These are phyloP conservation scores for Leucophenga montana DNA, from an alignment of 2,888 invertebrate genomes.

Conservation along the genomic window DNA sequence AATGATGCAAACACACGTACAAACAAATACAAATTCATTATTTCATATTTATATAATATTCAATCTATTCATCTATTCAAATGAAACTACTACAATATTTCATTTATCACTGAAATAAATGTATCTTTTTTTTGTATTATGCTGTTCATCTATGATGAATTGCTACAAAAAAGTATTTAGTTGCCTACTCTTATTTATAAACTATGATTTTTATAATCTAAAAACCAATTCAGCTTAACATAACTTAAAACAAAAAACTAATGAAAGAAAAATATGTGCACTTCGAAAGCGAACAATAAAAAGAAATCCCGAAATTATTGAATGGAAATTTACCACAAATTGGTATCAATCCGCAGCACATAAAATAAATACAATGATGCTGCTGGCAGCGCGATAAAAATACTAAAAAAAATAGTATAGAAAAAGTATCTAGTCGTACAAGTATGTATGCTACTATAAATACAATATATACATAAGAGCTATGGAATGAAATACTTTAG, in stretches of 20 bases:
- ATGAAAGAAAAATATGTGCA: constrained; percentile 14
- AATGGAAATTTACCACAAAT: constrained; percentile 27
- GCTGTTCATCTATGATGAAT: no score
- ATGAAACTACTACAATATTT: no score
- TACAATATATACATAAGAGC: background rate
- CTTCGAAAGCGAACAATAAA: background rate
- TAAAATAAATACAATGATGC: constrained; percentile 32
- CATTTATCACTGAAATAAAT: no score
- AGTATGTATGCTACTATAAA: no score
- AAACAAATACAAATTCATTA: no score
- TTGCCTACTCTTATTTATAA: no score
- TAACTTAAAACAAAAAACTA: background rate
- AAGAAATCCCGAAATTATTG: constrained; percentile 2
- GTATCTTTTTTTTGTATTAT: no score
- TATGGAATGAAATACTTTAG: background rate
- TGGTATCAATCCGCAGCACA: constrained; percentile 42
- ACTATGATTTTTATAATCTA: background rate
- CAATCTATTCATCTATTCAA: no score
- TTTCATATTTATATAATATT: no score
- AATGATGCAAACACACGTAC: no score
- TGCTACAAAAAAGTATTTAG: no score
- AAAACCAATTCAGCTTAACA: background rate
- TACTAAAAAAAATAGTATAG: background rate
- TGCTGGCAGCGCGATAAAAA: background rate
- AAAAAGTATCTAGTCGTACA: background rate